Conservation (phyloP, 2,888 invertebrate species). For the Cepaea hortensis region DNA sequence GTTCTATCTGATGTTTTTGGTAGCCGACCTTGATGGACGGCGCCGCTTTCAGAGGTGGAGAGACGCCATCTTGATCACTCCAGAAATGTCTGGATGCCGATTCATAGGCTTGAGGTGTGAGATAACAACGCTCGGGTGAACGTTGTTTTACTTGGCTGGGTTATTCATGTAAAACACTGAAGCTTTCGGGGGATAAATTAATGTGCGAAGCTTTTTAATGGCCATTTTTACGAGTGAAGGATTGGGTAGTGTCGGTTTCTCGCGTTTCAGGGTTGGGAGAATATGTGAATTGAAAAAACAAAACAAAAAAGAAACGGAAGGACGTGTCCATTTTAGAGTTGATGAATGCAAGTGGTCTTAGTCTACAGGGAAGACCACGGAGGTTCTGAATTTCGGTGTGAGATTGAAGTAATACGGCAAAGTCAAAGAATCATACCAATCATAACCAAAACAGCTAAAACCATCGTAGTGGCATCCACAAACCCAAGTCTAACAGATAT, state of each 20-base stretch:
- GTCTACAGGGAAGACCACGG: no score
- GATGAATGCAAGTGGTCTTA: not conserved
- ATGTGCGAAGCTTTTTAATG: not conserved
- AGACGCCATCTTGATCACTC: slow-evolving; percentile 19
- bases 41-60: not conserved
- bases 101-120: not conserved
- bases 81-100: not conserved
- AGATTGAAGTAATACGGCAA: no score
- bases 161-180: not conserved
- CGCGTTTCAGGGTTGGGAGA: not conserved
- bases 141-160: not conserved
- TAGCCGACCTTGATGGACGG: slow-evolving; percentile 7
- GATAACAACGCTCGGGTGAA: slow-evolving; percentile 16
- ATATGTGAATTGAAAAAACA: not conserved
- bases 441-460: no score
- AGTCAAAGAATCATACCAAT: no score
- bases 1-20: not conserved
- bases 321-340: not conserved
- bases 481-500: no score
- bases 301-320: not conserved
- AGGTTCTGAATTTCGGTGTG: no score
- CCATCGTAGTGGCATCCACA: no score
- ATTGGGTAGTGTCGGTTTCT: not conserved
- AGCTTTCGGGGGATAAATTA: slow-evolving; percentile 2
- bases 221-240: not conserved